phyloP scores from a whole-genome alignment of 2,797 vertebrate genomes.

The Anas bahamensis region DNA sequence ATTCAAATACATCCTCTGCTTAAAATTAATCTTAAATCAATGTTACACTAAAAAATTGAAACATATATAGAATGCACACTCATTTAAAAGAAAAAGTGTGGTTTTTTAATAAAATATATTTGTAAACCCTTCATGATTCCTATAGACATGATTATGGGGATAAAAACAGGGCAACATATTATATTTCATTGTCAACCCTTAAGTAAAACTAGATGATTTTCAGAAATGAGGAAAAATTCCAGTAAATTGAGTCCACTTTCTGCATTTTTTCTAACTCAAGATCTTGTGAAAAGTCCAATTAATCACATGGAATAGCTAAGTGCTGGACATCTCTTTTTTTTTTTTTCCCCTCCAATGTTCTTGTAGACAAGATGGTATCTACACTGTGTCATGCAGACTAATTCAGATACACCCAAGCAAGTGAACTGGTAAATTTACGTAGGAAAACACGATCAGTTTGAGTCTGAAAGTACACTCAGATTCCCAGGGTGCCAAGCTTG shows the following conservation, averaged over 20 bases:
- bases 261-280: background rate
- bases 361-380: background rate
- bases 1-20: background rate
- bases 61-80: background rate
- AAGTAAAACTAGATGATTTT: background rate
- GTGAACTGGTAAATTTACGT: background rate
- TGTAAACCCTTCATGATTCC: background rate
- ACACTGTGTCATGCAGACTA: background rate
- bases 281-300: background rate
- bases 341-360: fast-evolving
- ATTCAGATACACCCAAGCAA: background rate
- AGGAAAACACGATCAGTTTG: background rate
- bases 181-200: background rate
- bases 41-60: background rate
- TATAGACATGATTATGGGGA: background rate
- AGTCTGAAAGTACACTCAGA: background rate
- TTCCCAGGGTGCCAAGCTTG: background rate
- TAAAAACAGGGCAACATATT: background rate
- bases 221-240: background rate
- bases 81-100: background rate
- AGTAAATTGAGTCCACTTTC: background rate
- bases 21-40: background rate
- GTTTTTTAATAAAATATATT: background rate
- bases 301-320: background rate
- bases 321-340: background rate